phyloP scores from a whole-genome alignment of 2,888 invertebrate species.

The Sarcophaga rosellei region DNA sequence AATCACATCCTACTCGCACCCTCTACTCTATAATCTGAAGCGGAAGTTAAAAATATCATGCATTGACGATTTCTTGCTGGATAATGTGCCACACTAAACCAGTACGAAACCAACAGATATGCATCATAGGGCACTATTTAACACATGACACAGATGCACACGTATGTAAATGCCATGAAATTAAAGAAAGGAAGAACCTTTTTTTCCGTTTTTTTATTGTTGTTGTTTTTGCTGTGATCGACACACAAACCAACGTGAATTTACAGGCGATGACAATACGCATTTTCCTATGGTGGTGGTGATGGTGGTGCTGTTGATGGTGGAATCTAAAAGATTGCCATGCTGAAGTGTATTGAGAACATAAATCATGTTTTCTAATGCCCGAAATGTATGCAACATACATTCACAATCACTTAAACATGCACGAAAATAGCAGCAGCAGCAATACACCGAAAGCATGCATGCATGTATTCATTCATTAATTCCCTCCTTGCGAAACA shows the following conservation, averaged over 20 bases:
- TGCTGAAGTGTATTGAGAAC: slow-evolving; percentile 11
- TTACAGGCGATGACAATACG: slow-evolving; percentile 50
- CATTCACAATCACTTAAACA: not conserved
- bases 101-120: slow-evolving; percentile 33
- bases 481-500: not conserved
- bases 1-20: not conserved
- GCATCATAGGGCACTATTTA: slow-evolving; percentile 27
- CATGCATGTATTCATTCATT: too few relatives aligned
- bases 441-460: not conserved
- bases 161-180: slow-evolving; percentile 7
- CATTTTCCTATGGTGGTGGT: slow-evolving; percentile 50
- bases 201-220: too few relatives aligned
- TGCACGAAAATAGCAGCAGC: not conserved
- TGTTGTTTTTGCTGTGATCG: too few relatives aligned
- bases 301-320: not conserved
- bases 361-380: slow-evolving; percentile 62
- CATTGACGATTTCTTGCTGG: slow-evolving; percentile 13
- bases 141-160: not conserved
- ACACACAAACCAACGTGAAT: not conserved
- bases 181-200: not conserved
- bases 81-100: slow-evolving; percentile 24
- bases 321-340: slow-evolving; percentile 28
- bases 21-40: slow-evolving; percentile 16
- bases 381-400: not conserved
- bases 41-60: slow-evolving; percentile 44